Evolutionary conservation across 2,113 vertebrate species (phyloP).

Genomic region (Alces alces): DNA sequence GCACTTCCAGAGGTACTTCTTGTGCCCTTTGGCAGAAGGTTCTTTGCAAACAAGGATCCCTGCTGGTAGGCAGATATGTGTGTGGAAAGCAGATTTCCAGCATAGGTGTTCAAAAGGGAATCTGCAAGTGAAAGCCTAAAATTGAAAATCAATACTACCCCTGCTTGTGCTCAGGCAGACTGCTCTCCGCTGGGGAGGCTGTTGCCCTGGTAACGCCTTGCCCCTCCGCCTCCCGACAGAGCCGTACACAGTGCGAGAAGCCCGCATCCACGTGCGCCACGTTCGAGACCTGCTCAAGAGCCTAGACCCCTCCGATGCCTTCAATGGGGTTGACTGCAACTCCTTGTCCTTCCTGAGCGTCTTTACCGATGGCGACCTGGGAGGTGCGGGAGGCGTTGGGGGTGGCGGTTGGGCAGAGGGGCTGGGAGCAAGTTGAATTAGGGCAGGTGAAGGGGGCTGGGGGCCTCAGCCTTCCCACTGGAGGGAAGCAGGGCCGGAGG

Average conservation of each 20-base stretch:
- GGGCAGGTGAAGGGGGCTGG: neutral
- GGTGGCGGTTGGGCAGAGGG: neutral
- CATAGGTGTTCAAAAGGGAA: neutral
- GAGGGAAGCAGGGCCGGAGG: neutral
- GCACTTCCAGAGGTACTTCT: neutral
- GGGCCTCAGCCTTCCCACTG: neutral
- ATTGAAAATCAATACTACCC: neutral
- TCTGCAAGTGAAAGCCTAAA: neutral
- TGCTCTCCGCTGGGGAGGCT: neutral
- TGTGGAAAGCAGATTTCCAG: neutral
- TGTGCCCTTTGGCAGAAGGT: neutral
- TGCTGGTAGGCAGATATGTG: neutral
- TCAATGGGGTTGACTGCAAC: constrained; percentile 98
- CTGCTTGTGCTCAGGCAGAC: neutral
- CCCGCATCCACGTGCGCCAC: constrained; percentile 97
- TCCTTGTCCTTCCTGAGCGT: constrained; percentile 96
- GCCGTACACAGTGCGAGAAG: constrained; percentile 96
- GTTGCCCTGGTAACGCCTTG: neutral
- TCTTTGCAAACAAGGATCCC: neutral
- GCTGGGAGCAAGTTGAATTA: neutral
- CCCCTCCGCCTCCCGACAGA: constrained; percentile 77
- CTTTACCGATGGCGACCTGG: constrained; percentile 97
- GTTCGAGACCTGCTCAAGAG: constrained; percentile 98
- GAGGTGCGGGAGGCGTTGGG: constrained; percentile 81
- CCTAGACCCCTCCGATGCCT: constrained; percentile 95